Base-by-base conservation (phyloP, 1,140 invertebrate genomes). In the Nephotettix cincticeps region DNA sequence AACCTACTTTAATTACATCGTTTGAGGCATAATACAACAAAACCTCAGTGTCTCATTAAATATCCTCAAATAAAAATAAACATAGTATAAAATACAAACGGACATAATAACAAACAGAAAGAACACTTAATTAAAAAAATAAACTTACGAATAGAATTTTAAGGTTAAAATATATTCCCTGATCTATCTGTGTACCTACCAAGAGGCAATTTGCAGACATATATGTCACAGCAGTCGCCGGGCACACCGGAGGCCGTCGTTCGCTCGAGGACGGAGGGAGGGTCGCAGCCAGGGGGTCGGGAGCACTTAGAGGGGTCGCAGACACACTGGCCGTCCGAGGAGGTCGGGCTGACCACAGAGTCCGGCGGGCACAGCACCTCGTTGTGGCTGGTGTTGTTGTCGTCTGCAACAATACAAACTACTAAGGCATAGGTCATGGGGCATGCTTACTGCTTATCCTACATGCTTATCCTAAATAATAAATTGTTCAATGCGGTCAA, bases 171-270 rank as follows among this genome's bases (percentile, higher is more conserved):
- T 4, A 19, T 21, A 21, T 19, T 11, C 4, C 23, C n/a, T 11
- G 9, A 9, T 11, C 40, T n/a, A 43, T n/a, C 9, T 43, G 40
- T 43, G n/a, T n/a, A 13, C 32, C 71, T 65, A 76, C 75, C 75
- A 63, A n/a, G 64, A 14, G 71, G 69, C 4, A 28, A 27, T 9
- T 70, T 68, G 58, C 77, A 78, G 14, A 74, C 73, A 23, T 71
- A 75, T 1, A 75, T 70, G 61, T 78, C 77, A 56, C 77, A 78
- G 64, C 77, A 78, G 64, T 75, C 73, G 4, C 74, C 74, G 1
- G 77, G 77, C 9, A 61, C 56, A 0, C 65, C 61, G 4, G 71
- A 58, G 19, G 75, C 75, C 9, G 36, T 68, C 13, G 45, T 70
- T 0, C 75, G 70, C n/a, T 66, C 61, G 0, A 14, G 51, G 6